phyloP scores from a whole-genome alignment of 2,888 invertebrate species.

The Agrotis clavis region DNA sequence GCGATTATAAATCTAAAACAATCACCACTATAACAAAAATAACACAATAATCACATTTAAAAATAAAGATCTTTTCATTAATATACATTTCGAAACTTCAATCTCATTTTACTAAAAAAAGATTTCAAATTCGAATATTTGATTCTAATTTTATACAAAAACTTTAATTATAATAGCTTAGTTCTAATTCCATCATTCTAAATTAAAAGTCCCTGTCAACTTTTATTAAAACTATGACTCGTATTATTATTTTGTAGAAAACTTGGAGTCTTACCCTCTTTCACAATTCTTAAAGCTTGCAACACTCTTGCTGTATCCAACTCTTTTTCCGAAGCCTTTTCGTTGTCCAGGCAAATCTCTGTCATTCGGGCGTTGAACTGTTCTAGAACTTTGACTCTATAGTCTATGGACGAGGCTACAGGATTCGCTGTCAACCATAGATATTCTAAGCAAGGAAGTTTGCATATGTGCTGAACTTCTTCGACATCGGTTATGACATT shows the following conservation, averaged over 20 bases:
- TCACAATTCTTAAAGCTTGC: constrained; percentile 95
- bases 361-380: constrained; percentile 96
- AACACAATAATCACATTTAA: constrained; percentile 30
- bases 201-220: constrained; percentile 79
- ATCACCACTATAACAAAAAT: constrained; percentile 26
- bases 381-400: constrained; percentile 97
- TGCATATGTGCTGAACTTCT: constrained; percentile 95
- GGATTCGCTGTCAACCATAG: constrained; percentile 97
- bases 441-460: constrained; percentile 96
- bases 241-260: constrained; percentile 89
- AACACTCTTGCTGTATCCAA: constrained; percentile 97
- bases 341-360: constrained; percentile 97
- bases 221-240: constrained; percentile 86
- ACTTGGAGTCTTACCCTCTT: constrained; percentile 92
- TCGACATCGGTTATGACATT: constrained; percentile 95
- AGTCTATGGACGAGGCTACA: constrained; percentile 96
- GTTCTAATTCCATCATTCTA: constrained; percentile 28
- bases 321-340: constrained; percentile 96
- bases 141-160: constrained; percentile 17
- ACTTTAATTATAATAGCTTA: constrained; percentile 15
- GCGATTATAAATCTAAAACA: constrained; percentile 43
- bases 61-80: constrained; percentile 47
- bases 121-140: constrained; percentile 8
- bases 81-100: constrained; percentile 21
- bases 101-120: constrained; percentile 21